Evolutionary conservation across 2,113 vertebrate species (phyloP).

Genomic region (Plotosus lineatus): DNA sequence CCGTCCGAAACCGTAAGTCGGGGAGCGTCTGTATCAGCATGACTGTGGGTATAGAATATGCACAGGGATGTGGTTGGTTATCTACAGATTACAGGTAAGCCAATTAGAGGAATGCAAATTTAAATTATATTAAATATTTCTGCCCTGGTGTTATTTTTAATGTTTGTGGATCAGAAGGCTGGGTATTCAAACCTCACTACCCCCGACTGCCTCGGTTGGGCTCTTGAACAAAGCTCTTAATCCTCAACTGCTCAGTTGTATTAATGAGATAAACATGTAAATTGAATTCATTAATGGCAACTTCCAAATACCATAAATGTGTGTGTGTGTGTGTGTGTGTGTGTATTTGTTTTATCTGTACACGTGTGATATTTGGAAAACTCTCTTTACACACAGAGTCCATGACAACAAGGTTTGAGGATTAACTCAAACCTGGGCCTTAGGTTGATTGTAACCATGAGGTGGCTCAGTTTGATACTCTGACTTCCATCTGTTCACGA

Average conservation of each 20-base stretch:
- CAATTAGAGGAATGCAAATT: background rate
- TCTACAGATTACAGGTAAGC: background rate
- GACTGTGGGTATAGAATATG: background rate
- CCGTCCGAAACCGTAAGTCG: no score
- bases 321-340: no score
- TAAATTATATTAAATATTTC: background rate
- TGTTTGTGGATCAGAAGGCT: no score
- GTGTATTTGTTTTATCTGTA: no score
- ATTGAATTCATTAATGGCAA: no score
- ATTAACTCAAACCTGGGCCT: constrained; percentile 4
- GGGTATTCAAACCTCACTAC: no score
- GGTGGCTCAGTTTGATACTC: constrained; percentile 39
- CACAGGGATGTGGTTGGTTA: background rate
- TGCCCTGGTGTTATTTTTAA: background rate
- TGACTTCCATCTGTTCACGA: constrained; percentile 39
- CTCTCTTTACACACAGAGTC: background rate
- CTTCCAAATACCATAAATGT: no score
- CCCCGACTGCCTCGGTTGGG: no score
- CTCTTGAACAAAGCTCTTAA: no score
- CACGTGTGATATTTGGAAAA: background rate
- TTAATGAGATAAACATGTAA: no score
- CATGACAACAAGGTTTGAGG: background rate
- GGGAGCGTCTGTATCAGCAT: no score
- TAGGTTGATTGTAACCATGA: constrained; percentile 3
- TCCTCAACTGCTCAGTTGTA: no score